Base-by-base conservation (phyloP, 2,113 vertebrate species). In the Geococcyx californianus region DNA sequence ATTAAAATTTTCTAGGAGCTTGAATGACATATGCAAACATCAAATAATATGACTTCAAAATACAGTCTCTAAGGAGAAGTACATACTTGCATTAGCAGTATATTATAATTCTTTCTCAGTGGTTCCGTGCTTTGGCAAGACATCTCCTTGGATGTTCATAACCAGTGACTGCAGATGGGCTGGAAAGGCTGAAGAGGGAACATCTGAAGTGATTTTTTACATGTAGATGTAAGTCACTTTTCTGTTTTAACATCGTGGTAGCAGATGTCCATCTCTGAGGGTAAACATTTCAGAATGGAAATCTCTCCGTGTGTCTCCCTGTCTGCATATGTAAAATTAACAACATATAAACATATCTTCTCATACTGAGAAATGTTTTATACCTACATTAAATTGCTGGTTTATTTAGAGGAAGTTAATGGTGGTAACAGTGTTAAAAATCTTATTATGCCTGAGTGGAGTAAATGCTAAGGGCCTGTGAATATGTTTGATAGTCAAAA, bases 1-100 rank as follows among this genome's bases (percentile, higher is more conserved):
- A n/a, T 38, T 52, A 29, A 77, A 60, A 75, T 42, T 81, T 19
- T 81, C 34, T 78, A 55, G 70, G 29, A 89, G 7, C 26, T 29
- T 84, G 68, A 94, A 51, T 94, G 80, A 94, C 31, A 87, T 72
- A 80, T 93, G 21, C 47, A 94, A 93, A 87, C 31, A 84, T 60
- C 29, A 94, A 93, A 64, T 77, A 79, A 83, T 44, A 59, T 6
- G 6, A 82, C 90, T 94, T 95, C 66, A 95, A 93, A 89, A 93
- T 62, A 51, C 15, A 56, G 20, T 85, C 29, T 96, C 59, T 25
- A 85, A 82, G 44, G 42, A 86, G 54, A 94, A 93, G 34, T 29
- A 20, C 55, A 40, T 72, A 56, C n/a, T 56, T 64, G 45, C 49
- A 90, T 91, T 91, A 90, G 63, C 28, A 84, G 9, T 9, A 67